Base-by-base conservation (phyloP, 2,888 invertebrate species). In the Leptinotarsa juncta region DNA sequence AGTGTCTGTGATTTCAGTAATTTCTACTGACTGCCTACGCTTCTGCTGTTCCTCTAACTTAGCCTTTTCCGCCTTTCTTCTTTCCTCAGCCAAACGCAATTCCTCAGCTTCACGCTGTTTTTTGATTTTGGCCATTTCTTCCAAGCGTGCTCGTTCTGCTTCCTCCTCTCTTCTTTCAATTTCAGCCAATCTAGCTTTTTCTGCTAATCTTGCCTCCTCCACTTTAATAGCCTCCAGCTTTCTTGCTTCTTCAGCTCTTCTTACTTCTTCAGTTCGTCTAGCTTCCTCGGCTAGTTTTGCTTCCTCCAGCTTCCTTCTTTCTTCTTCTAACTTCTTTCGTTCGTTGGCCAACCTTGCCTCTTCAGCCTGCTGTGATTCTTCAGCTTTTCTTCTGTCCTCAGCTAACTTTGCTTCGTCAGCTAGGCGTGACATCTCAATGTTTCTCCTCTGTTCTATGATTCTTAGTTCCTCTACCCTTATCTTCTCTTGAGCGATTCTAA, bases 121-220 rank as follows among this genome's bases (percentile, higher is more conserved):
- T 65, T 77, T 79, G 20, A 79, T 78, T 68, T 79, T 80, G 72
- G 82, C 81, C 3, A 77, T 76, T 78, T 79, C 79, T 71, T 75
- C 76, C 65, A 71, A 68, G 71, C 79, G 80, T 55, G 78, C 78
- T 10, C 75, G 76, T 79, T 82, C 74, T 70, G 83, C 79, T 77
- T 83, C 83, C 80, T 85, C 79, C 55, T 82, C 79, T 77, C 83
- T 79, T 60, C 82, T 80, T 76, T 82, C 73, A 16, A 75, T 70
- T 72, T 78, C 75, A 65, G 71, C 26, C 16, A 62, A 16, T 53
- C 81, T 74, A 73, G 81, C 77, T 78, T 82, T 82, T 78, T 83
- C 77, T 70, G 81, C 77, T 73, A 57, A 67, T 10, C 62, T 70
- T 53, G 67, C 82, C 51, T 80, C 79, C 73, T 83, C 82, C 2